These are phyloP conservation scores for Oostethus manadensis DNA, from an alignment of 2,113 vertebrate species.

Conservation along the genomic window DNA sequence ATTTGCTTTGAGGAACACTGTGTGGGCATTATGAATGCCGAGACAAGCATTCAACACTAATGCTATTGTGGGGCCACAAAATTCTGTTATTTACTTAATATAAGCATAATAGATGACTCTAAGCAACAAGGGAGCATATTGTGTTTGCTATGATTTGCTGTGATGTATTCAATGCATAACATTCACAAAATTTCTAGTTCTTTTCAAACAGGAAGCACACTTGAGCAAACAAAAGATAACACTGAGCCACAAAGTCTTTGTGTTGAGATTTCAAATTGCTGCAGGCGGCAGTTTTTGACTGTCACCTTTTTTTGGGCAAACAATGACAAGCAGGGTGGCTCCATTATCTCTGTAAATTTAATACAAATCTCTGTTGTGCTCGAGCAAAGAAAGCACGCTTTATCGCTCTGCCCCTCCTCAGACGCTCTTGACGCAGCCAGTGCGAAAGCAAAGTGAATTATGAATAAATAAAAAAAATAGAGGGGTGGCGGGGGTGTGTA, in stretches of 20 bases:
- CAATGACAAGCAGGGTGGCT: slow-evolving; percentile 15
- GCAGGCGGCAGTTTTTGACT: slow-evolving; percentile 43
- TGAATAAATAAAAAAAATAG: slow-evolving; percentile 32
- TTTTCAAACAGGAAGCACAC: background rate
- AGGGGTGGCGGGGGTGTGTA: background rate
- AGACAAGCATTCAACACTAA: slow-evolving; percentile 1
- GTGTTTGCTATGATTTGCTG: no score
- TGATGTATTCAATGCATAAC: background rate
- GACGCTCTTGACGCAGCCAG: slow-evolving; percentile 46
- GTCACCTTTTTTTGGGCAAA: slow-evolving; percentile 20
- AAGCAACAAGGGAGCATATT: background rate
- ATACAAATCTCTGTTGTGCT: slow-evolving; percentile 62
- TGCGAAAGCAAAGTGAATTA: slow-evolving; percentile 52
- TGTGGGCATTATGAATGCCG: slow-evolving; percentile 13
- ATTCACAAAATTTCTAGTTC: background rate
- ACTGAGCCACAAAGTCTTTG: slow-evolving; percentile 34
- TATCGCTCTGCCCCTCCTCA: slow-evolving; percentile 59
- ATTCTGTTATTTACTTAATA: background rate
- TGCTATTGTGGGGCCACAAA: background rate
- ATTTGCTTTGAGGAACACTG: slow-evolving; percentile 6
- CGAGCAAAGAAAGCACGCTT: slow-evolving; percentile 40
- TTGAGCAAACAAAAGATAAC: slow-evolving; percentile 33
- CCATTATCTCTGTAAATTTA: slow-evolving; percentile 60
- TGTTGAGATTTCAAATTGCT: slow-evolving; percentile 47
- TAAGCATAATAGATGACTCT: background rate